Base-by-base conservation (phyloP, 2,888 invertebrate species). In the Hirtodrosophila histrioides region DNA sequence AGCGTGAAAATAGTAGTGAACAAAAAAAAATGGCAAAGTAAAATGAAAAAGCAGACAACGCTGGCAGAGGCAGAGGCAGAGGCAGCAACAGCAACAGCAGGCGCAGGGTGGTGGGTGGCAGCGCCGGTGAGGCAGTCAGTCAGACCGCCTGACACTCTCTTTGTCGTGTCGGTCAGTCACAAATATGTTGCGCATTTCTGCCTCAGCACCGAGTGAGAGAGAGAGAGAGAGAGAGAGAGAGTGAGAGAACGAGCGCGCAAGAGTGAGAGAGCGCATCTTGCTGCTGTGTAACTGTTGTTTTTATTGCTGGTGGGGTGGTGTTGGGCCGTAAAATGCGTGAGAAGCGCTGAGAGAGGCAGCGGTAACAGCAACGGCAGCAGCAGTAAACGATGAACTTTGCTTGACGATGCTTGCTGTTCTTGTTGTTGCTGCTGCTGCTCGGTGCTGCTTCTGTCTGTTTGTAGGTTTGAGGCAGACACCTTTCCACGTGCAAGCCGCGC, bases 151-250 rank as follows among this genome's bases (percentile, higher is more conserved):
- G 72, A 56, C 72, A 53, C 69, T 70, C 68, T 68, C 69, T 50
- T 37, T 53, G 76, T 54, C 43, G 62, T 58, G 86, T 69, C 85
- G 86, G 88, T 88, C 88, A 86, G 86, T 87, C 72, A 64, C 65
- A 84, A 89, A 86, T 89, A 88, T 89, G 86, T 88, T 88, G 86
- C 87, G 88, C 88, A 89, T 88, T 86, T 86, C 54, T 64, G 71
- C 68, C 58, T 51, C 50, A 4, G 53, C 49, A 37, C 23, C 56
- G 55, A 65, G 48, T 9, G 43, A 53, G 35, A 46, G 49, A 27
- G 31, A 3, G 27, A 27, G 5, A 27, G 27, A 48, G 63, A 49
- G 54, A 29, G 49, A 35, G 61, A 24, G 61, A 17, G 49, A 36
- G 53, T 11, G 43, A 7, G 45, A 39, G 27, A 36, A 39, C 31